These are phyloP conservation scores for Lasioglossum zephyrum DNA, from an alignment of 2,888 invertebrate genomes.

Conservation along the genomic window DNA sequence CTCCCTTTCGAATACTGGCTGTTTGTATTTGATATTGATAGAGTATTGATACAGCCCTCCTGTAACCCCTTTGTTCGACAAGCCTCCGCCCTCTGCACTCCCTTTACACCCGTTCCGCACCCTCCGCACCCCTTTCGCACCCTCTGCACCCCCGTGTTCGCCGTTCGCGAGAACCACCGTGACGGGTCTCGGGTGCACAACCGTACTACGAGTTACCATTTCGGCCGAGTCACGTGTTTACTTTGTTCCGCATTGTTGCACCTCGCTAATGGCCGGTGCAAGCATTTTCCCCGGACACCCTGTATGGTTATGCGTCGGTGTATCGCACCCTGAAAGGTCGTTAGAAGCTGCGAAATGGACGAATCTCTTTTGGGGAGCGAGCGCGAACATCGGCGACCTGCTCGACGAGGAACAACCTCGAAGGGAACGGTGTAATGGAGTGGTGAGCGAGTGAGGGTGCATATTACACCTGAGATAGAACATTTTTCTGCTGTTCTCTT, in stretches of 20 bases:
- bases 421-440: not conserved
- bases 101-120: not conserved
- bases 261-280: constrained; percentile 77
- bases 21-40: constrained; percentile 84
- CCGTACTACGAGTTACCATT: constrained; percentile 71
- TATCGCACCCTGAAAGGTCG: constrained; percentile 15
- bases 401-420: not conserved
- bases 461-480: not conserved
- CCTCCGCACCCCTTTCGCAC: not conserved
- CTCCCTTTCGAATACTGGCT: constrained; percentile 70
- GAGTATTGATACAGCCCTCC: constrained; percentile 81
- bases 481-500: not conserved
- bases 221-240: constrained; percentile 77
- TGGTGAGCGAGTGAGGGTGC: not conserved
- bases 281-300: constrained; percentile 69
- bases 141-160: not conserved
- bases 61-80: constrained; percentile 50
- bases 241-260: constrained; percentile 81
- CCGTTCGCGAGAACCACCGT: constrained; percentile 54
- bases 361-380: constrained; percentile 20
- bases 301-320: not conserved
- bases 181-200: constrained; percentile 61
- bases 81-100: constrained; percentile 23
- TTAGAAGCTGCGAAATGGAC: constrained; percentile 36
- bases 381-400: not conserved